phyloP scores from a whole-genome alignment of 1,140 invertebrate species.

The Drosophila ironensis region DNA sequence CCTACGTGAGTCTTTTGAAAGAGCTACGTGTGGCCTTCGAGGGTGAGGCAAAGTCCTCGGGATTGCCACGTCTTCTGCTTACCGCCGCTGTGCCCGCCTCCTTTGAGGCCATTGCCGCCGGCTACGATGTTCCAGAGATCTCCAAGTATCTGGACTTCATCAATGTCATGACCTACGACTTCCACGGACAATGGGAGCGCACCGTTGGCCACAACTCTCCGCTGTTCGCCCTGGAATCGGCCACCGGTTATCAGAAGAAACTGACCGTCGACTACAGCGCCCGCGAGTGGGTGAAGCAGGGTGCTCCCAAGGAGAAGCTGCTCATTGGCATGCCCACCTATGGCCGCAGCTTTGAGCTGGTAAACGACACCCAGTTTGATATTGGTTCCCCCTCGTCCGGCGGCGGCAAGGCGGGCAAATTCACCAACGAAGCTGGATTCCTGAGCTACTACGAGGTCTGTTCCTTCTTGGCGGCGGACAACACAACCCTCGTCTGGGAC shows the following conservation, averaged over 20 bases:
- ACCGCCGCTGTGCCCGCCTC: constrained; percentile 96
- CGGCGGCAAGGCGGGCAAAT: constrained; percentile 91
- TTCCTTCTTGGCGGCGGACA: constrained; percentile 93
- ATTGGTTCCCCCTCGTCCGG: constrained; percentile 95
- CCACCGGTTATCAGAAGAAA: constrained; percentile 94
- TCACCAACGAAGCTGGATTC: constrained; percentile 94
- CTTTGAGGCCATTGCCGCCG: constrained; percentile 95
- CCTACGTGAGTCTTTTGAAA: constrained; percentile 89
- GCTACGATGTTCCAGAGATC: constrained; percentile 97
- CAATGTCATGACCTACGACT: constrained; percentile 97
- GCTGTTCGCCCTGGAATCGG: constrained; percentile 93
- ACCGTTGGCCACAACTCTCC: constrained; percentile 96
- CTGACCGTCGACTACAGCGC: constrained; percentile 95
- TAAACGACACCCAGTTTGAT: constrained; percentile 93
- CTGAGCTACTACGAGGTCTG: constrained; percentile 98
- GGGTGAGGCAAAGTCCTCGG: constrained; percentile 91
- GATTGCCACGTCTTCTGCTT: constrained; percentile 90
- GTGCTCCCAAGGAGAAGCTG: constrained; percentile 96
- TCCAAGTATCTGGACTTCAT: constrained; percentile 97
- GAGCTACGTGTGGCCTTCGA: constrained; percentile 95
- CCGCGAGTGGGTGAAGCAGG: constrained; percentile 95
- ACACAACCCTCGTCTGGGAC: constrained; percentile 97
- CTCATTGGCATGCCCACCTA: constrained; percentile 98
- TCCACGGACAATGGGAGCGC: constrained; percentile 96
- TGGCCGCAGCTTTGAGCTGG: constrained; percentile 96